phyloP scores from a whole-genome alignment of 2,888 invertebrate genomes.

The Euproctis similis region DNA sequence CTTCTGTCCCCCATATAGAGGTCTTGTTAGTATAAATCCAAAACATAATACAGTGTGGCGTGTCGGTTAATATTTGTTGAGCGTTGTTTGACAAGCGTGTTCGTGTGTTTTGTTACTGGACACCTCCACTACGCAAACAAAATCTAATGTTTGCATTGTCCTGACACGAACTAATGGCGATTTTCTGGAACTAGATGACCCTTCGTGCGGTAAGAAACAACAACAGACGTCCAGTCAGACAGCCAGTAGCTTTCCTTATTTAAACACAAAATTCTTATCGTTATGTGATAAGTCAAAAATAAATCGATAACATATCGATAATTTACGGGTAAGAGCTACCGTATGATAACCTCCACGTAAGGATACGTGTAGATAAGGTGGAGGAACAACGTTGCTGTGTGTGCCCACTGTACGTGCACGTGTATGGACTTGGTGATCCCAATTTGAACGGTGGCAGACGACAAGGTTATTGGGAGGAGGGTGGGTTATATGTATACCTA shows the following conservation, averaged over 20 bases:
- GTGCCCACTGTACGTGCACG: slow-evolving; percentile 38
- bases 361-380: slow-evolving; percentile 53
- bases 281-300: slow-evolving; percentile 44
- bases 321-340: slow-evolving; percentile 50
- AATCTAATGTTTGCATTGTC: slow-evolving; percentile 59
- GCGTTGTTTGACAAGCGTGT: slow-evolving; percentile 68
- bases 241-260: slow-evolving; percentile 42
- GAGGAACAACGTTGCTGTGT: slow-evolving; percentile 40
- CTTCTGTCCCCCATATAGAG: slow-evolving; percentile 50
- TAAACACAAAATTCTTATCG: slow-evolving; percentile 45
- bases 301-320: slow-evolving; percentile 62
- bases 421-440: slow-evolving; percentile 49
- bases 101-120: slow-evolving; percentile 69
- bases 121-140: slow-evolving; percentile 63
- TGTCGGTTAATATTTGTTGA: slow-evolving; percentile 66
- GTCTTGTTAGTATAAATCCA: slow-evolving; percentile 61
- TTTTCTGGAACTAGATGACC: slow-evolving; percentile 48
- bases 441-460: slow-evolving; percentile 45
- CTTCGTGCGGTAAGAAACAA: slow-evolving; percentile 21
- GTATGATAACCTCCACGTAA: slow-evolving; percentile 56
- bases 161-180: slow-evolving; percentile 45
- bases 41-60: slow-evolving; percentile 58
- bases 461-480: slow-evolving; percentile 46
- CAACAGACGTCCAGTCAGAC: too few species aligned
- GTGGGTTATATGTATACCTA: slow-evolving; percentile 39